Evolutionary conservation across 2,797 vertebrate genomes (phyloP), one percentile per base, ranked within the genome.

Genomic region (Lerista edwardsae): DNA sequence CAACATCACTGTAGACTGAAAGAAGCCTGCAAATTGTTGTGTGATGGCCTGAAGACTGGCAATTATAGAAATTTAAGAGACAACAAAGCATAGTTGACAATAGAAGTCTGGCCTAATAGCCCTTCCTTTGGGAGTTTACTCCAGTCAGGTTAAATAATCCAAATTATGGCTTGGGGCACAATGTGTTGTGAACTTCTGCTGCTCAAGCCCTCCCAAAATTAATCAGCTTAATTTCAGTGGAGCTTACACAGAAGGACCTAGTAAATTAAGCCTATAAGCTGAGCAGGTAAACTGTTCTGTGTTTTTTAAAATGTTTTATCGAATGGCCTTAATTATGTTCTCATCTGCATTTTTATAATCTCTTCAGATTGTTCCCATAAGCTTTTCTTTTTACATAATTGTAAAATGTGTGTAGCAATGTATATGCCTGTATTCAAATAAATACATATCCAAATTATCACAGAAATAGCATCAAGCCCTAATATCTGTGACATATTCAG

Each of bases 391-490:
- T 44, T 79, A 25, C 39, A 29, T 1, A 41, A n/a, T 73, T 87
- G 87, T 75, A 9, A 36, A 89, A 73, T 62, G 44, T 57, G 55
- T 72, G 51, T 74, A 29, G 0, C 27, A 0, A n/a, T 84, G 67
- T 78, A 79, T 72, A 41, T 84, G 64, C 88, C 79, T 41, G 62
- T 82, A 62, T 86, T 82, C 78, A 82, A 31, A 73, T 69, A 76
- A 2, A 77, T 44, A 27, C 39, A 25, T 86, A 85, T 76, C 75
- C 76, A 57, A 31, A 77, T 80, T 12, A 71, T 88, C 86, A 89
- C 78, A 29, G 64, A 84, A 88, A 87, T 91, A 92, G 90, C 93
- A 92, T 93, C 93, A 90, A 92, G 91, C 88, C 90, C 91, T 91
- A 31, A 88, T 79, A 84, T 77, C 61, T 86, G 74, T 82, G 75